Percentiles rank a stretch among this genome's conserved stretches.
Evolutionary conservation across 1,140 invertebrate genomes (phyloP).

Genomic region (Bombus breviceps): DNA sequence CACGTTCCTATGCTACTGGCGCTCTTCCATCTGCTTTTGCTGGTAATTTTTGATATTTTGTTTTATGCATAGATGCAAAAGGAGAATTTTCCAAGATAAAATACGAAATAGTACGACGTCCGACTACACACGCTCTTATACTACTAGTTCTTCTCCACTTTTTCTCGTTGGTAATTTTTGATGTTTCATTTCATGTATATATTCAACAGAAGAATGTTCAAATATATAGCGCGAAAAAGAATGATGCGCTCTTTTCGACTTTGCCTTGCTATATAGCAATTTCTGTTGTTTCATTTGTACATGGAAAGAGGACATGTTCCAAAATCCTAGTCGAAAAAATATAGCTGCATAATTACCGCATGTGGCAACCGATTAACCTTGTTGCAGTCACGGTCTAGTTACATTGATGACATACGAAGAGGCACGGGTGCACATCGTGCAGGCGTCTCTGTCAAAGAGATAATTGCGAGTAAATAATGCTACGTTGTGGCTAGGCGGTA

Average conservation of each 20-base stretch:
- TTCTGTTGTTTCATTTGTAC: neutral
- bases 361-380: constrained; percentile 23
- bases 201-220: too few relatives aligned
- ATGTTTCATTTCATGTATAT: too few relatives aligned
- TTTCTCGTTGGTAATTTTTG: too few relatives aligned
- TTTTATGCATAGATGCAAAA: too few relatives aligned
- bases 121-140: too few relatives aligned
- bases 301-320: neutral
- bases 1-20: neutral
- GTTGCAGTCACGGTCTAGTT: neutral
- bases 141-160: too few relatives aligned
- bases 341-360: neutral
- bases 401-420: constrained; percentile 26
- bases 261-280: neutral
- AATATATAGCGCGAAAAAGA: too few relatives aligned
- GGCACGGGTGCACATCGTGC: neutral
- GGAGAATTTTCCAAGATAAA: too few relatives aligned
- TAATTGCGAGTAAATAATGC: constrained; percentile 54
- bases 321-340: neutral
- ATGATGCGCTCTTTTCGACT: too few relatives aligned
- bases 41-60: too few relatives aligned
- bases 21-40: too few relatives aligned
- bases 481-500: constrained; percentile 12
- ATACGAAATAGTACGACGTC: too few relatives aligned
- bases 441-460: constrained; percentile 46